Evolutionary conservation across 2,113 vertebrate species (phyloP), one percentile per base, ranked within the genome.

Genomic region (Arvicanthis niloticus): DNA sequence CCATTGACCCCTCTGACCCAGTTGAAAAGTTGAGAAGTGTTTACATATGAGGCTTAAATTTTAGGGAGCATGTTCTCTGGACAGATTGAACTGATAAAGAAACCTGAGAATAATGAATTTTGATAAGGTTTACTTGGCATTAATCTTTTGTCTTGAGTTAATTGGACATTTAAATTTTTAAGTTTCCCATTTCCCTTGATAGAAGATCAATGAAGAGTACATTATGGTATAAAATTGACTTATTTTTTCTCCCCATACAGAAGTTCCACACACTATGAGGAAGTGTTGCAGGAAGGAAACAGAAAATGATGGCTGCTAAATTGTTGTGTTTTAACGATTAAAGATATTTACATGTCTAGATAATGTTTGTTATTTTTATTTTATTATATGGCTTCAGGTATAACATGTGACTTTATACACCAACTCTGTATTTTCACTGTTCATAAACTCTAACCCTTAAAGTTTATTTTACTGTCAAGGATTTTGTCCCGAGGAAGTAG

Each of bases 241-340:
- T 24, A 87, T 97, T 93, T 56, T 95, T 60, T 92, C 42, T 75
- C 7, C 73, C 94, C 92, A 72, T 97, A 51, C 99, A 99, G 99
- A 98, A 97, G 96, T 97, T 99, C 99, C 99, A 99, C 21, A 1
- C 7, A 60, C 98, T 98, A 99, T 99, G 99, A 99, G 99, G 99
- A 99, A 99, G 98, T 99, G 99, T 98, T 99, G 99, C 97, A 99
- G 98, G 98, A 99, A 99, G 98, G 99, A 98, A 98, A 99, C 99
- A 22, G 99, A 98, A 37, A 99, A 98, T 97, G 99, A 99, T 98
- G 99, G 99, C 98, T 99, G 99, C 99, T 98, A 96, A 98, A 70
- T 99, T 97, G 98, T 99, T 99, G 98, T 98, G 99, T 99, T 89
- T 85, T 91, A 96, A 97, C 48, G 72, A 95, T 65, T 56, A 56